Conservation (phyloP, 2,888 invertebrate genomes). For the Andrena haemorrhoa region DNA sequence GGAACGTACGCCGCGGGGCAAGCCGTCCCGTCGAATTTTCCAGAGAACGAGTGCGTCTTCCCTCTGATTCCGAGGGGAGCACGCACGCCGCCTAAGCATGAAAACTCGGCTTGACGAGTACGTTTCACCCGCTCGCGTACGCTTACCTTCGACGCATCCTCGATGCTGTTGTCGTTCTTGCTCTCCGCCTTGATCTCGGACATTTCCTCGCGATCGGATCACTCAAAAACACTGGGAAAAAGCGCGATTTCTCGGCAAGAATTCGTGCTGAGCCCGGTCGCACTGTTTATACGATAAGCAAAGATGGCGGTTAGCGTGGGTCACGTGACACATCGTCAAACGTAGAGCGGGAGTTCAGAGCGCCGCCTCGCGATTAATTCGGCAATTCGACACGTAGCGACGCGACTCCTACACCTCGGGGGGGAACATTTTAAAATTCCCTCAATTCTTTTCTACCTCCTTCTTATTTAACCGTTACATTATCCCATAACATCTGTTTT, state of each 20-base stretch:
- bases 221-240: constrained; percentile 80
- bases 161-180: constrained; percentile 84
- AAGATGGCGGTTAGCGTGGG: constrained; percentile 89
- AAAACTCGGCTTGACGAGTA: constrained; percentile 83
- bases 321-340: constrained; percentile 85
- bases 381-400: constrained; percentile 70
- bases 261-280: constrained; percentile 86
- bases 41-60: constrained; percentile 72
- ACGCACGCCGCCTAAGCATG: constrained; percentile 79
- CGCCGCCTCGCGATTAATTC: constrained; percentile 70
- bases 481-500: not conserved
- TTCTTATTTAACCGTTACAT: not conserved
- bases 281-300: constrained; percentile 87
- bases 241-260: constrained; percentile 80
- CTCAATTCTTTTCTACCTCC: constrained; percentile 5
- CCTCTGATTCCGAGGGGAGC: constrained; percentile 71
- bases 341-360: constrained; percentile 81
- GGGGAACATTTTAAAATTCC: constrained; percentile 41
- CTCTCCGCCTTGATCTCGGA: constrained; percentile 83
- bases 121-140: constrained; percentile 61
- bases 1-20: constrained; percentile 36
- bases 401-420: constrained; percentile 42
- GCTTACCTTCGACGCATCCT: constrained; percentile 84
- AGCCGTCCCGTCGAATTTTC: constrained; percentile 68
- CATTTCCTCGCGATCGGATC: constrained; percentile 80